Percentiles rank a stretch among this genome's conserved stretches.
Conservation (phyloP, 2,888 invertebrate genomes). For the Drosophila lacicola region DNA sequence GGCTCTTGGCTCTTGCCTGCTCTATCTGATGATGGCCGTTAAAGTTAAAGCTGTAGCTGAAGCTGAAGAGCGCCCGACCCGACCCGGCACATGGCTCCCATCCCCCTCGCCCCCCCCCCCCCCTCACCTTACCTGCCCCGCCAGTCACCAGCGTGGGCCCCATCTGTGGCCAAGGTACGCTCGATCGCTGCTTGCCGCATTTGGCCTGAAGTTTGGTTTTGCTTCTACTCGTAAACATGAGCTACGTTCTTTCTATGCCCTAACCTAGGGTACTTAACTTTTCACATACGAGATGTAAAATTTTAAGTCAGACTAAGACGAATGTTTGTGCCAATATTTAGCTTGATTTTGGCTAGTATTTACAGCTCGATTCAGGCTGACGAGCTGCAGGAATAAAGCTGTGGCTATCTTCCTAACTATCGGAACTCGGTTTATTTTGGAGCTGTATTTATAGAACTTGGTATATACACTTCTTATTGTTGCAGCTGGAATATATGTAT, state of each 20-base stretch:
- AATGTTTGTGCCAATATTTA: neutral
- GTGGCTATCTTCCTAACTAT: neutral
- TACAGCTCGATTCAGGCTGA: neutral
- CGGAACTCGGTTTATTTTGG: neutral
- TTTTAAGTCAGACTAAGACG: neutral
- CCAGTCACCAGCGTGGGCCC: slow-evolving; percentile 19
- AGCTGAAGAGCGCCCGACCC: slow-evolving; percentile 73
- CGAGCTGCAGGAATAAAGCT: too few species aligned
- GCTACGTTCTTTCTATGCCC: slow-evolving; percentile 66
- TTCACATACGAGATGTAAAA: fast-evolving
- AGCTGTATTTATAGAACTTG: neutral
- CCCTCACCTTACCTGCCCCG: neutral
- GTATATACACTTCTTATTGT: neutral
- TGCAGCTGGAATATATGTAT: neutral
- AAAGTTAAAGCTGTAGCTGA: slow-evolving; percentile 60
- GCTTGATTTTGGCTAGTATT: neutral
- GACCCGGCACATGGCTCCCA: slow-evolving; percentile 55
- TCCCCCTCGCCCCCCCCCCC: too few species aligned
- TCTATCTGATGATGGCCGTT: slow-evolving; percentile 79
- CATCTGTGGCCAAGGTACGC: slow-evolving; percentile 44
- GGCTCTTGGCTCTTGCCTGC: slow-evolving; percentile 33
- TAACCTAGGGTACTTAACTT: neutral
- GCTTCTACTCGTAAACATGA: slow-evolving; percentile 74
- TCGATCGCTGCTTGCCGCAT: slow-evolving; percentile 54
- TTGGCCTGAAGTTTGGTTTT: slow-evolving; percentile 59